These are phyloP conservation scores for Podargus strigoides DNA, from an alignment of 2,797 vertebrate genomes.

Conservation along the genomic window DNA sequence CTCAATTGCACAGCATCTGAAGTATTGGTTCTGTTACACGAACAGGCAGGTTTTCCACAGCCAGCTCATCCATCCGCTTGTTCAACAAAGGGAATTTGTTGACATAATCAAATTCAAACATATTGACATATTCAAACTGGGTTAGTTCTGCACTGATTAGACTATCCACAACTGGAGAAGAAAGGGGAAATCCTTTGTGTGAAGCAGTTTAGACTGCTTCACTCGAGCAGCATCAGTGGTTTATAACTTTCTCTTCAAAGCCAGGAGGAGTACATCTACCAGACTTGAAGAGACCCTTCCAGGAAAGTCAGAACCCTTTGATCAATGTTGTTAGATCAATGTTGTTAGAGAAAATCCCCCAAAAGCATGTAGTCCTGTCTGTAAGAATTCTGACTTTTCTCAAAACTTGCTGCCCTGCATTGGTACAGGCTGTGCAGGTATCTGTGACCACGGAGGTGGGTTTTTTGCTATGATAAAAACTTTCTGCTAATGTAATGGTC, in stretches of 20 bases:
- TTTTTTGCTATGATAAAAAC: rapidly evolving
- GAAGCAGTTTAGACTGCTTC: background rate
- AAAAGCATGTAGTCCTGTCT: background rate
- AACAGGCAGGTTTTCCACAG: background rate
- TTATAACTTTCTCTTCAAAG: background rate
- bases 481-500: background rate
- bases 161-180: background rate
- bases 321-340: background rate
- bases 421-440: background rate
- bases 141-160: background rate
- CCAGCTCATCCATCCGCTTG: background rate
- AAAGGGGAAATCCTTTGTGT: background rate
- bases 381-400: background rate
- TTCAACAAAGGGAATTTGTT: background rate
- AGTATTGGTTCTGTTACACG: background rate
- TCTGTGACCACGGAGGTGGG: background rate
- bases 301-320: background rate
- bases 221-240: background rate
- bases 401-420: background rate
- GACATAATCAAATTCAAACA: too few species aligned
- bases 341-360: background rate
- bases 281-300: background rate
- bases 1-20: background rate
- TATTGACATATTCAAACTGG: background rate
- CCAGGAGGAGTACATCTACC: background rate